phyloP scores from a whole-genome alignment of 2,888 invertebrate genomes.

The Auanema freiburgensis region DNA sequence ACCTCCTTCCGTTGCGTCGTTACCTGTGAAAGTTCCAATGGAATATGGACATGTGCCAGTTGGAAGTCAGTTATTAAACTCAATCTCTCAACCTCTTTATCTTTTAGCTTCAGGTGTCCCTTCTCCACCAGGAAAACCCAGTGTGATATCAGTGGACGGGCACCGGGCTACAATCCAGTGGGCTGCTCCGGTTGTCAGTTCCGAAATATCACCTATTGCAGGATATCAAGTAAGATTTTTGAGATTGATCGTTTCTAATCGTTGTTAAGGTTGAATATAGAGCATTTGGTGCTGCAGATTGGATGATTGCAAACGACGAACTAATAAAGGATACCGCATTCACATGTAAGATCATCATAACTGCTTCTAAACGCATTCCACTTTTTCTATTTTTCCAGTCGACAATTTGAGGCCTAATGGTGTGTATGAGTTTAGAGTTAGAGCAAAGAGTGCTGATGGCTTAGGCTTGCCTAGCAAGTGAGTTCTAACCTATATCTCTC shows the following conservation, averaged over 20 bases:
- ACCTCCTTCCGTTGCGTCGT: constrained; percentile 51
- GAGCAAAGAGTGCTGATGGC: constrained; percentile 58
- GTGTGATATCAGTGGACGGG: constrained; percentile 52
- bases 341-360: constrained; percentile 27
- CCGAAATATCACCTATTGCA: constrained; percentile 39
- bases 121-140: constrained; percentile 52
- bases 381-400: constrained; percentile 37
- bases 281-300: constrained; percentile 48
- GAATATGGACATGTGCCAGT: constrained; percentile 27
- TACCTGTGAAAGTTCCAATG: constrained; percentile 50
- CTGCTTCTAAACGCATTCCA: background rate
- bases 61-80: constrained; percentile 15
- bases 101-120: constrained; percentile 18
- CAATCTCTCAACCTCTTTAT: constrained; percentile 1
- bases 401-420: constrained; percentile 61
- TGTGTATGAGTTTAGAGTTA: constrained; percentile 64
- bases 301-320: constrained; percentile 59
- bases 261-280: constrained; percentile 34
- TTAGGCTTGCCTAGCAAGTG: constrained; percentile 36
- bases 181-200: constrained; percentile 47
- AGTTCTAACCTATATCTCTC: background rate
- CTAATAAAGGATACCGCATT: constrained; percentile 35
- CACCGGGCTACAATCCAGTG: constrained; percentile 57
- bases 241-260: background rate
- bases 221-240: constrained; percentile 45